A percentile compares a stretch with the other conserved stretches of the same genome.
Conservation (phyloP, 2,797 vertebrate species). For the Eulemur mongoz region DNA sequence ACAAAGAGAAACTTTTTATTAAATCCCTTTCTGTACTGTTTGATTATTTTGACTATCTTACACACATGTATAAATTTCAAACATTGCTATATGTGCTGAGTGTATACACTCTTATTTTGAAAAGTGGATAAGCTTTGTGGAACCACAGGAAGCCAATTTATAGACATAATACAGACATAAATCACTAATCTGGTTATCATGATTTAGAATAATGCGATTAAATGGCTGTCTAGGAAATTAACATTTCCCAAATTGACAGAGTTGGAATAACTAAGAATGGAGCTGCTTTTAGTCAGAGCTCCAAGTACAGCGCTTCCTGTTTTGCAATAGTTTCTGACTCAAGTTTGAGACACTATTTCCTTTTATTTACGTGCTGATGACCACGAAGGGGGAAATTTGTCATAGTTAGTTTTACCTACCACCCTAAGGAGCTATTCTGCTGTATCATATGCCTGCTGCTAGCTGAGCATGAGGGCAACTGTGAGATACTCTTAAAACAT, state of each 20-base stretch:
- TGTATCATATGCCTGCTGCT: neutral
- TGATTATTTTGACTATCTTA: neutral
- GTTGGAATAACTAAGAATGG: constrained; percentile 48
- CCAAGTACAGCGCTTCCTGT: constrained; percentile 60
- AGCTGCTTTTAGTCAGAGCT: constrained; percentile 50
- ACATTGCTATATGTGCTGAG: neutral
- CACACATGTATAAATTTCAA: neutral
- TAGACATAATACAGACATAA: neutral
- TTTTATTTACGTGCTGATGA: constrained; percentile 30
- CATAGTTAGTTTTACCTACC: neutral
- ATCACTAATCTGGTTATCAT: constrained; percentile 4
- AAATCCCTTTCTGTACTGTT: neutral
- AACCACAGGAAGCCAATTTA: constrained; percentile 15
- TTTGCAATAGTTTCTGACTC: constrained; percentile 66
- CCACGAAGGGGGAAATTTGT: neutral
- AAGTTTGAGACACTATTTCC: constrained; percentile 55
- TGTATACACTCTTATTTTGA: neutral
- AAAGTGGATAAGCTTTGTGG: neutral
- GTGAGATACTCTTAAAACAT: neutral
- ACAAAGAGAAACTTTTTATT: neutral
- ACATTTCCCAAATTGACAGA: constrained; percentile 45
- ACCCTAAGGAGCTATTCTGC: neutral
- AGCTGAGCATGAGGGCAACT: neutral
- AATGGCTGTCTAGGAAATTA: constrained; percentile 43
- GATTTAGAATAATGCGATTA: constrained; percentile 29